Evolutionary conservation across 2,888 invertebrate genomes (phyloP).

Genomic region (Cetonia aurata): DNA sequence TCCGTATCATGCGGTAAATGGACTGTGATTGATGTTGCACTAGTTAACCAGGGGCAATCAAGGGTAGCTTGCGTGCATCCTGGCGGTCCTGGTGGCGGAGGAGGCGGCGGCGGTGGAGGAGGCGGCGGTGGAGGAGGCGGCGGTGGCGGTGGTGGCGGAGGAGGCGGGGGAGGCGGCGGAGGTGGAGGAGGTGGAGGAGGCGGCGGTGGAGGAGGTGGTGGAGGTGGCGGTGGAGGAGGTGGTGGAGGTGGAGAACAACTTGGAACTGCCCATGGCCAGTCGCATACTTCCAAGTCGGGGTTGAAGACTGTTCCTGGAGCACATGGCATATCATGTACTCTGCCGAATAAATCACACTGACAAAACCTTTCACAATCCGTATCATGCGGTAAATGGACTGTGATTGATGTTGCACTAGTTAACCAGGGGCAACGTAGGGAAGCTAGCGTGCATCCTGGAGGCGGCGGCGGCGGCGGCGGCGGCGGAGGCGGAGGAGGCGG

Average conservation of each 20-base stretch:
- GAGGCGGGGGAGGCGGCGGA: background rate
- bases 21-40: too few relatives aligned
- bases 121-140: background rate
- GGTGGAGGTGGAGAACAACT: background rate
- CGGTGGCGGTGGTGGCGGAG: background rate
- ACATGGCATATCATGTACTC: constrained; percentile 42
- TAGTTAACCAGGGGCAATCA: background rate
- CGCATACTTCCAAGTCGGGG: constrained; percentile 43
- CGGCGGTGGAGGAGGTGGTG: background rate
- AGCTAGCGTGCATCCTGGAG: too few relatives aligned
- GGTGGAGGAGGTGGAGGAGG: too few relatives aligned
- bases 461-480: too few relatives aligned
- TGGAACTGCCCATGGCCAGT: constrained; percentile 48
- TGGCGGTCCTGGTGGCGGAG: background rate
- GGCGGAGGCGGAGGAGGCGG: too few relatives aligned
- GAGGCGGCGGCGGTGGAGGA: background rate
- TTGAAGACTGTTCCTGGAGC: constrained; percentile 48
- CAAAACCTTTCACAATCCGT: background rate
- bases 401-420: too few relatives aligned
- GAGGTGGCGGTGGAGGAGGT: background rate
- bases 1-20: constrained; percentile 43
- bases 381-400: too few relatives aligned
- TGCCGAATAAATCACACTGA: constrained; percentile 37
- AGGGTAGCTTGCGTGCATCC: background rate
- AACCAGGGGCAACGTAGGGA: too few relatives aligned